Conservation (phyloP, 2,888 invertebrate species). For the Lissonota sp. region DNA sequence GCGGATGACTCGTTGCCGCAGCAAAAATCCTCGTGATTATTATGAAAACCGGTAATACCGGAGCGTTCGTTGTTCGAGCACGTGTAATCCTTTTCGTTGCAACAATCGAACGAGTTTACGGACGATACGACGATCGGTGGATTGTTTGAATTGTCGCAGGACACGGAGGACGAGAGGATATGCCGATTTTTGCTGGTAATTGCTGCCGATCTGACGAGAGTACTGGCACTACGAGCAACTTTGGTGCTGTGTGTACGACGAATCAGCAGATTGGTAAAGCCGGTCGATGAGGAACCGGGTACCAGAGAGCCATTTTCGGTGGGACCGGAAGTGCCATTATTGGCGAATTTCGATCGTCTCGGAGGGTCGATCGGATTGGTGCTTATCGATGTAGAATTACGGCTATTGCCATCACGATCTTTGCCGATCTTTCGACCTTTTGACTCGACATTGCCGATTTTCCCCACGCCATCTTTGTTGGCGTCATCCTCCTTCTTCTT, state of each 20-base stretch:
- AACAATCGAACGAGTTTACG: conserved; percentile 52
- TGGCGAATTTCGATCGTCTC: conserved; percentile 76
- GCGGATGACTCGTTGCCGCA: conserved; percentile 71
- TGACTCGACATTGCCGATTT: conserved; percentile 37
- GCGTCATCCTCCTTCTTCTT: conserved; percentile 55
- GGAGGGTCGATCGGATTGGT: background rate
- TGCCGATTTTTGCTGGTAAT: conserved; percentile 47
- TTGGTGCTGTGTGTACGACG: conserved; percentile 90
- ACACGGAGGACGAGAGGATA: conserved; percentile 49
- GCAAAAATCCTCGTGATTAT: conserved; percentile 79
- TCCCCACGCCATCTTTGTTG: conserved; percentile 4
- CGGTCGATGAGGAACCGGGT: conserved; percentile 75
- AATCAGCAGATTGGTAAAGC: conserved; percentile 84
- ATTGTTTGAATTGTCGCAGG: conserved; percentile 46
- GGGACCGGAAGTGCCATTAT: conserved; percentile 73
- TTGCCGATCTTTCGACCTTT: conserved; percentile 55
- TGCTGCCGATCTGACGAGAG: conserved; percentile 73
- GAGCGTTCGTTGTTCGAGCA: conserved; percentile 43
- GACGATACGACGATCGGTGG: conserved; percentile 43
- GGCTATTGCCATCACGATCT: conserved; percentile 48
- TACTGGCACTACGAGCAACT: conserved; percentile 87
- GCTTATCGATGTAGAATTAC: conserved; percentile 31
- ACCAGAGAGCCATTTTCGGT: background rate
- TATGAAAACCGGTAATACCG: conserved; percentile 31
- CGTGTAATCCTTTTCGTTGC: conserved; percentile 55